Evolutionary conservation across 2,888 invertebrate genomes (phyloP).

Genomic region (Limnephilus marmoratus): DNA sequence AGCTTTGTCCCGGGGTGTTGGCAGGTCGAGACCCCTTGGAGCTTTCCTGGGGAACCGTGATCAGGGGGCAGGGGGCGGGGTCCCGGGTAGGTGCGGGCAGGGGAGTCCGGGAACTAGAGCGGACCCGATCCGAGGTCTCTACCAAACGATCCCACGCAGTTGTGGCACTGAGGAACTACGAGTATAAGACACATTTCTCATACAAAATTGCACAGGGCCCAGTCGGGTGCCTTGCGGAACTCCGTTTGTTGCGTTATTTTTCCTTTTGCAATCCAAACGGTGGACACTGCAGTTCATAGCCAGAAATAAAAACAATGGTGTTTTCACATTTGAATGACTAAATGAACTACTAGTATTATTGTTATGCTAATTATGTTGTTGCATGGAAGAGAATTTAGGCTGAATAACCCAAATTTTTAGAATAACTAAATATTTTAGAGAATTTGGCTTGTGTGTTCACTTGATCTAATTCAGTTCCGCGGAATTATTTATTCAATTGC

Average conservation of each 20-base stretch:
- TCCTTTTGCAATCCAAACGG: not conserved
- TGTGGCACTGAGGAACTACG: slow-evolving; percentile 42
- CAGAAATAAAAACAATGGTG: not conserved
- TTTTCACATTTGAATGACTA: not conserved
- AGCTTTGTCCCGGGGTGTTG: not conserved
- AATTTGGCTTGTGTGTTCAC: not conserved
- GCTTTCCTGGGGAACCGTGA: not conserved
- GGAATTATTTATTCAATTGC: not conserved
- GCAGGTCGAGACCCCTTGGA: not conserved
- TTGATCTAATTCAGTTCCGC: not conserved
- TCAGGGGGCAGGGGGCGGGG: slow-evolving; percentile 22
- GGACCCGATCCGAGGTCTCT: slow-evolving; percentile 54
- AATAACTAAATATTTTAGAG: not conserved
- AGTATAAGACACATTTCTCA: slow-evolving; percentile 38
- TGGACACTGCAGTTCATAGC: not conserved
- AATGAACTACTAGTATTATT: not conserved
- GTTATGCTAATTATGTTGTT: not conserved
- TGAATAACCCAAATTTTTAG: not conserved
- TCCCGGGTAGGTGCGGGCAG: not conserved
- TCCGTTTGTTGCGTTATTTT: not conserved
- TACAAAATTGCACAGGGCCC: not conserved
- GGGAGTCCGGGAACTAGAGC: slow-evolving; percentile 20
- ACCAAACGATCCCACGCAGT: slow-evolving; percentile 43
- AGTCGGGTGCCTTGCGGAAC: not conserved
- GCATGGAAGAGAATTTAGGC: slow-evolving; percentile 2